Evolutionary conservation across 2,797 vertebrate genomes (phyloP).

Genomic region (Cottoperca gobio): DNA sequence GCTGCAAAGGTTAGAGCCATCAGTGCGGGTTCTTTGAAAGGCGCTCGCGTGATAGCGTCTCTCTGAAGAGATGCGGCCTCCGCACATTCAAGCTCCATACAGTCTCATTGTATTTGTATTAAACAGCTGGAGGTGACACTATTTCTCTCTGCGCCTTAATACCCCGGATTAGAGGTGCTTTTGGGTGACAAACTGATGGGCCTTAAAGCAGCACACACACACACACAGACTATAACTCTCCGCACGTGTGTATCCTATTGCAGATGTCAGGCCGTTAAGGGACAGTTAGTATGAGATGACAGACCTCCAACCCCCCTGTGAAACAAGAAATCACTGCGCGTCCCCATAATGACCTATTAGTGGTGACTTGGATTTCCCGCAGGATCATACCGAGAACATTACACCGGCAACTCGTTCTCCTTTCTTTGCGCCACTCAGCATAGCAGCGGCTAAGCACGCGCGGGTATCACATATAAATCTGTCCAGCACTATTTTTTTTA

Average conservation of each 20-base stretch:
- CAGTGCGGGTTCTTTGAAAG: slow-evolving; percentile 60
- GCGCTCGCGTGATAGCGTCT: not conserved
- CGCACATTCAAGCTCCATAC: slow-evolving; percentile 13
- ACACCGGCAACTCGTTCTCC: slow-evolving; percentile 32
- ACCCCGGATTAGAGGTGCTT: slow-evolving; percentile 16
- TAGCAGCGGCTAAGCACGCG: not conserved
- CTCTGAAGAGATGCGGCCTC: slow-evolving; percentile 15
- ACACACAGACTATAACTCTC: slow-evolving; percentile 3
- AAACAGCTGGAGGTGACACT: slow-evolving; percentile 25
- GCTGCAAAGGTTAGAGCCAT: slow-evolving; percentile 71
- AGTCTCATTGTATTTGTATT: slow-evolving; percentile 43
- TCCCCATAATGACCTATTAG: slow-evolving; percentile 60
- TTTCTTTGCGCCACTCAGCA: slow-evolving; percentile 12
- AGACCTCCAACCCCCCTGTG: slow-evolving; percentile 45
- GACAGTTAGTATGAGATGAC: slow-evolving; percentile 61
- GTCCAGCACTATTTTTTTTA: not conserved
- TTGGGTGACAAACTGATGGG: slow-evolving; percentile 33
- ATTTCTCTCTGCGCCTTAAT: not conserved
- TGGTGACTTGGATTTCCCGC: slow-evolving; percentile 64
- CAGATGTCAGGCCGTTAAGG: slow-evolving; percentile 45
- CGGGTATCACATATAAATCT: not conserved
- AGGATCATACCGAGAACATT: slow-evolving; percentile 56
- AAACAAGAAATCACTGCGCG: slow-evolving; percentile 51
- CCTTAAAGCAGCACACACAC: slow-evolving; percentile 5
- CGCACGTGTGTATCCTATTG: slow-evolving; percentile 21